phyloP scores from a whole-genome alignment of 1,140 invertebrate genomes.

The Cyclina sinensis region DNA sequence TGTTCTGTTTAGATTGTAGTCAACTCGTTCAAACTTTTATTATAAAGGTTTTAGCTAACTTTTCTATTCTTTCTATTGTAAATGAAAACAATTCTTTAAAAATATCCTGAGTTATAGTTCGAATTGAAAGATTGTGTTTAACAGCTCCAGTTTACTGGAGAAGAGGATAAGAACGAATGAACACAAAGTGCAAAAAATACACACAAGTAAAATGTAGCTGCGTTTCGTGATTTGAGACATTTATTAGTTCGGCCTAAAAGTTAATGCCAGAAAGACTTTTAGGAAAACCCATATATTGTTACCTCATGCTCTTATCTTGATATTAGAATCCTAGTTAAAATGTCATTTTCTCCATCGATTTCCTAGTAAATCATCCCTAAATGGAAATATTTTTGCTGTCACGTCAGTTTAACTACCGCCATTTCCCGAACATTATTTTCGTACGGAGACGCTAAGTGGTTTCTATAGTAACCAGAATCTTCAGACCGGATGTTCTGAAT shows the following conservation, averaged over 20 bases:
- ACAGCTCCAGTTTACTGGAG: too few relatives aligned
- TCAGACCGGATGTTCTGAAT: slow-evolving; percentile 52
- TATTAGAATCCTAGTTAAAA: slow-evolving; percentile 18
- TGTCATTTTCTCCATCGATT: slow-evolving; percentile 45
- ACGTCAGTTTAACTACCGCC: slow-evolving; percentile 45
- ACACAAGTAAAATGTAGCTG: not conserved
- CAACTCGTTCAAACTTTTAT: too few relatives aligned
- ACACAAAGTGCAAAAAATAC: too few relatives aligned
- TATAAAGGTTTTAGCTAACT: too few relatives aligned
- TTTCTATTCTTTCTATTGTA: too few relatives aligned
- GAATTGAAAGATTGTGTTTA: too few relatives aligned
- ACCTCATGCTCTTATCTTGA: not conserved
- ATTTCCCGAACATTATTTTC: slow-evolving; percentile 38
- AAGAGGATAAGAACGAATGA: too few relatives aligned
- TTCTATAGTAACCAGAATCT: slow-evolving; percentile 55
- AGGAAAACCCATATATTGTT: not conserved
- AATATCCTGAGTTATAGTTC: too few relatives aligned
- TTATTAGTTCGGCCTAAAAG: not conserved
- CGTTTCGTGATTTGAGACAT: not conserved
- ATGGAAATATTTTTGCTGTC: slow-evolving; percentile 43
- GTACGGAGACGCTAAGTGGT: slow-evolving; percentile 50
- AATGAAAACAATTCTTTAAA: too few relatives aligned
- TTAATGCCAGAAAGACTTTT: not conserved
- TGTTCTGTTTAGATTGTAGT: too few relatives aligned
- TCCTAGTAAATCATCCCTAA: slow-evolving; percentile 39